Evolutionary conservation across 2,888 invertebrate genomes (phyloP), one percentile per base, ranked within the genome.

Genomic region (Ophion ventricosus): DNA sequence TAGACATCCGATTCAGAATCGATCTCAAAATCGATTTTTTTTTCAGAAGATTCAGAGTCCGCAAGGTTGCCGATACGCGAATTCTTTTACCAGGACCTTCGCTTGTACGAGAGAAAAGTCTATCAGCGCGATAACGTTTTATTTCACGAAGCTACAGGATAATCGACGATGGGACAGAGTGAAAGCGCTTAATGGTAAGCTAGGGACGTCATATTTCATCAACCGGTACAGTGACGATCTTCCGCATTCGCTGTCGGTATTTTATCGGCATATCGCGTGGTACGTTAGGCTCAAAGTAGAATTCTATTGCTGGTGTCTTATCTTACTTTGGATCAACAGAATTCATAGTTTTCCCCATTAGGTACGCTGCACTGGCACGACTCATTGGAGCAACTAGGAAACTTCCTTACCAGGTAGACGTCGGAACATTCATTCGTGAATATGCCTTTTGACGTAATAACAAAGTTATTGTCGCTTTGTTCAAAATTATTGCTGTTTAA

Each of bases 41-140:
- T n/a, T n/a, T n/a, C n/a, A n/a, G n/a, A n/a, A n/a, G n/a, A n/a
- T n/a, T n/a, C n/a, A n/a, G n/a, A n/a, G n/a, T 70, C 74, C 57
- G 74, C 59, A 67, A 73, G 57, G 43, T 77, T 64, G 61, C 54
- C 80, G 57, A 14, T 43, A 25, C 17, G 77, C 17, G n/a, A 14
- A 67, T 76, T 61, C 25, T 7, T 72, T 73, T 57, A 23, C 74
- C 57, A 29, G 17, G 17, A 43, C 10, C 14, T 54, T 40, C 66
- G 54, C n/a, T 61, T n/a, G 14, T 25, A 49, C 14, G 29, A 11
- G 20, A 2, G 5, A 23, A 43, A 67, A 20, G 4, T n/a, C 49
- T 2, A 17, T 14, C 14, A 70, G 73, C 81, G 84, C 54, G n/a
- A 81, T 78, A 81, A 4, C 14, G 70, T 17, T 70, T 43, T 2